Conservation (phyloP, 2,113 vertebrate species). For the Xiphias gladius region DNA sequence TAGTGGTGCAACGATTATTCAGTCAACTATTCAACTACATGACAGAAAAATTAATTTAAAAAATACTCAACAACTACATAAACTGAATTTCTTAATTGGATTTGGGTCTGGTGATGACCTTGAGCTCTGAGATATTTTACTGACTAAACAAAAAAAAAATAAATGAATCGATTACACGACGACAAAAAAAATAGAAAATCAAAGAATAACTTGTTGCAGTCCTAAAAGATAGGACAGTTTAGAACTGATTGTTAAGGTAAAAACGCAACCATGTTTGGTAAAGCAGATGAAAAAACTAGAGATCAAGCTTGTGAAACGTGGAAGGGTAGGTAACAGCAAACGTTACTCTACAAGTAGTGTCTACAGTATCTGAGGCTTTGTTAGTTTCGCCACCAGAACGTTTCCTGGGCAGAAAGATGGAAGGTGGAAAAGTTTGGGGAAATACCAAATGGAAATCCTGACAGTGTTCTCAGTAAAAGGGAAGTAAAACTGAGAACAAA, state of each 20-base stretch:
- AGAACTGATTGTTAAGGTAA: too few relatives aligned
- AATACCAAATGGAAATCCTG: not conserved
- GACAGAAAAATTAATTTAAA: not conserved
- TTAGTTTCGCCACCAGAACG: too few relatives aligned
- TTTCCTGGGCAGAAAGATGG: not conserved
- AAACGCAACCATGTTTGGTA: too few relatives aligned
- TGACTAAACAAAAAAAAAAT: not conserved
- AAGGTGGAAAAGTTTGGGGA: not conserved
- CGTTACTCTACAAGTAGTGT: too few relatives aligned
- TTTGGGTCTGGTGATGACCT: not conserved
- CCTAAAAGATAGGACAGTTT: too few relatives aligned
- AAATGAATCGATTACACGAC: not conserved
- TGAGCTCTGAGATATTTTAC: not conserved
- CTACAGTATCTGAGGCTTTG: too few relatives aligned
- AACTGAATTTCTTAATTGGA: not conserved
- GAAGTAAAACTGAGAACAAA: not conserved
- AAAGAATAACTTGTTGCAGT: not conserved
- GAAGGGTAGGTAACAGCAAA: too few relatives aligned
- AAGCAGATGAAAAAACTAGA: too few relatives aligned
- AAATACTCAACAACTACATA: too few relatives aligned
- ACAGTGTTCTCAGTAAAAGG: not conserved
- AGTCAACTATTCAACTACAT: not conserved
- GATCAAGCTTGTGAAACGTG: too few relatives aligned
- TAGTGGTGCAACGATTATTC: not conserved
- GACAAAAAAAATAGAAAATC: not conserved